These are phyloP conservation scores for Cromileptes altivelis DNA, from an alignment of 2,113 vertebrate genomes.

Conservation along the genomic window DNA sequence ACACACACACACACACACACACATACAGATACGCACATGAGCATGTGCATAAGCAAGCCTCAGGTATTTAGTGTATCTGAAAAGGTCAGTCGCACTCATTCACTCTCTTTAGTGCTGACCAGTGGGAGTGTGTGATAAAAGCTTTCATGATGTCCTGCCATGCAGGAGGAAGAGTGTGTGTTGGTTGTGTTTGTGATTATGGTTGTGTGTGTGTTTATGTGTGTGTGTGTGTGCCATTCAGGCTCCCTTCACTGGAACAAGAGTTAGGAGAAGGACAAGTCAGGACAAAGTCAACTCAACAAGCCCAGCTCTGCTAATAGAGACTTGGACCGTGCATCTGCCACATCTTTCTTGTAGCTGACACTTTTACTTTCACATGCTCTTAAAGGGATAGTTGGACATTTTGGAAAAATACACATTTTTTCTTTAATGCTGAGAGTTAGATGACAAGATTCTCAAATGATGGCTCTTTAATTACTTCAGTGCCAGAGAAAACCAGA, in stretches of 20 bases:
- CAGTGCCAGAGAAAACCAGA: background rate
- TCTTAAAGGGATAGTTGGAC: no score
- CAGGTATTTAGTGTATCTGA: conserved; percentile 75
- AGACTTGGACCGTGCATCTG: conserved; percentile 23
- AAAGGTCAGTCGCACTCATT: conserved; percentile 81
- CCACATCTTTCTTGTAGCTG: background rate
- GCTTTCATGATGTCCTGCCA: conserved; percentile 54
- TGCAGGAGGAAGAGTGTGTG: conserved; percentile 11
- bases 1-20: background rate
- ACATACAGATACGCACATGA: conserved; percentile 28
- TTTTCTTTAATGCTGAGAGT: background rate
- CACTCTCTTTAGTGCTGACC: conserved; percentile 72
- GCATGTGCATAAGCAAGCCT: conserved; percentile 50
- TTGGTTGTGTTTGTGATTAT: conserved; percentile 34
- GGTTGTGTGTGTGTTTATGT: conserved; percentile 9
- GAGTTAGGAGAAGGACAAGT: conserved; percentile 24
- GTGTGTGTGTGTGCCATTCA: conserved; percentile 11
- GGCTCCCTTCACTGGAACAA: conserved; percentile 15
- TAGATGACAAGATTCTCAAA: background rate
- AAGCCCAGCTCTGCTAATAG: conserved; percentile 1
- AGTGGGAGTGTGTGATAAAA: conserved; percentile 62
- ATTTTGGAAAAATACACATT: background rate
- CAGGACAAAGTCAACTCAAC: conserved; percentile 35
- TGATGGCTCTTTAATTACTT: background rate
- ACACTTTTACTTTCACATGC: no score